Evolutionary conservation across 1,140 invertebrate genomes (phyloP).

Genomic region (Spodoptera litura): DNA sequence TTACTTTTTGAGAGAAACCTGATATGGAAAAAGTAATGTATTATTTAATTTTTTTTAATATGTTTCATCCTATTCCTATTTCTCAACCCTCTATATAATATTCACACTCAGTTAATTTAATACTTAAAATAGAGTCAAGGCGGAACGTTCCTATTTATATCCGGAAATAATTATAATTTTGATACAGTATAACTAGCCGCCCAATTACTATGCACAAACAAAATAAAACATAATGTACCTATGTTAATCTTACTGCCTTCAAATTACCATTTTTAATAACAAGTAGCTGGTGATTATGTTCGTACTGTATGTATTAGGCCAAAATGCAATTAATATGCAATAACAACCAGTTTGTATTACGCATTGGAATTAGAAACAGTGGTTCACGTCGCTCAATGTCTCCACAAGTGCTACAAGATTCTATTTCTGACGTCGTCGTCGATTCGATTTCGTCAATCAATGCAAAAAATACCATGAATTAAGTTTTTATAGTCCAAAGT

Average conservation of each 20-base stretch:
- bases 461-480: not conserved
- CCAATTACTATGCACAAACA: constrained; percentile 23
- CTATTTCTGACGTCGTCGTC: not conserved
- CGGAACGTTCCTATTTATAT: constrained; percentile 7
- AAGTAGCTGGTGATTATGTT: constrained; percentile 4
- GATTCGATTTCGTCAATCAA: constrained; percentile 2
- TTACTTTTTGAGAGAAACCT: no score
- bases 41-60: no score
- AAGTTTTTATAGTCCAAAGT: not conserved
- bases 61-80: no score
- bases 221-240: constrained; percentile 15
- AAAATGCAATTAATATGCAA: constrained; percentile 38
- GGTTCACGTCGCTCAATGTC: constrained; percentile 1
- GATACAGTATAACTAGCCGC: constrained; percentile 18
- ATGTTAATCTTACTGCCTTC: constrained; percentile 38
- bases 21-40: no score
- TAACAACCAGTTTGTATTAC: constrained; percentile 28
- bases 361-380: constrained; percentile 25
- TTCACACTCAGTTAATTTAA: not conserved
- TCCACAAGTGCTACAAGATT: not conserved
- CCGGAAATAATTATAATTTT: constrained; percentile 45
- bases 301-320: not conserved
- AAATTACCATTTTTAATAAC: constrained; percentile 36
- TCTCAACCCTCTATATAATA: no score
- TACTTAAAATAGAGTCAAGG: constrained; percentile 29